Percentiles rank a stretch among this genome's conserved stretches.
phyloP scores from a whole-genome alignment of 2,888 invertebrate species.

The Esperia sulphurella region DNA sequence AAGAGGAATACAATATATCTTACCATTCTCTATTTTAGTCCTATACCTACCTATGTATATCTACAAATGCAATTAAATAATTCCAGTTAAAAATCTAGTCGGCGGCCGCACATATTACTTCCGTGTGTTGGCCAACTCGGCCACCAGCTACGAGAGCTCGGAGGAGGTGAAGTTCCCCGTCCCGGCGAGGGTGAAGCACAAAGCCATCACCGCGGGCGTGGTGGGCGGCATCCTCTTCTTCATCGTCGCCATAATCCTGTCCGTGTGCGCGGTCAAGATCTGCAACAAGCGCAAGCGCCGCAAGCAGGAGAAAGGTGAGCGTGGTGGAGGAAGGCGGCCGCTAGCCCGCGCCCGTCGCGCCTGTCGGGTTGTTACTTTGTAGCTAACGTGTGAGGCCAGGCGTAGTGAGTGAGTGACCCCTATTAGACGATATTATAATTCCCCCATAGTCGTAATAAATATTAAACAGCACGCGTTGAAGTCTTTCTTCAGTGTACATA shows the following conservation, averaged over 20 bases:
- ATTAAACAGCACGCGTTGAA: no score
- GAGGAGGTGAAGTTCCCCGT: constrained; percentile 93
- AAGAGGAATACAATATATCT: no score
- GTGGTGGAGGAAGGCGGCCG: constrained; percentile 36
- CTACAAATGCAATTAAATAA: constrained; percentile 11
- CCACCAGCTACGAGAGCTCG: constrained; percentile 91
- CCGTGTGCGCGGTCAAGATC: constrained; percentile 98
- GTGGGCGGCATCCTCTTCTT: constrained; percentile 98
- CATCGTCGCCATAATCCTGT: constrained; percentile 97
- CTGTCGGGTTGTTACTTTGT: constrained; percentile 4
- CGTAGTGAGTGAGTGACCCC: no score
- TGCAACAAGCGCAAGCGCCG: constrained; percentile 97
- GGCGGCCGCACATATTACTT: constrained; percentile 95
- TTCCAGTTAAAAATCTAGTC: constrained; percentile 92
- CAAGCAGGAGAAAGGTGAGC: constrained; percentile 98
- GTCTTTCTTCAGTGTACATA: no score
- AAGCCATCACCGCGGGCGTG: constrained; percentile 97
- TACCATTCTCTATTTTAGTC: no score
- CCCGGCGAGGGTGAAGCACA: constrained; percentile 94
- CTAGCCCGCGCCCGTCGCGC: constrained; percentile 39
- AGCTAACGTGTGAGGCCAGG: neutral
- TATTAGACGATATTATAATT: no score
- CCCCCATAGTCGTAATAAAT: no score
- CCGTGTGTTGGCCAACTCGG: constrained; percentile 92
- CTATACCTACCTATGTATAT: neutral